These are phyloP conservation scores for Sycobia sp. DNA, from an alignment of 1,140 invertebrate genomes.

Conservation along the genomic window DNA sequence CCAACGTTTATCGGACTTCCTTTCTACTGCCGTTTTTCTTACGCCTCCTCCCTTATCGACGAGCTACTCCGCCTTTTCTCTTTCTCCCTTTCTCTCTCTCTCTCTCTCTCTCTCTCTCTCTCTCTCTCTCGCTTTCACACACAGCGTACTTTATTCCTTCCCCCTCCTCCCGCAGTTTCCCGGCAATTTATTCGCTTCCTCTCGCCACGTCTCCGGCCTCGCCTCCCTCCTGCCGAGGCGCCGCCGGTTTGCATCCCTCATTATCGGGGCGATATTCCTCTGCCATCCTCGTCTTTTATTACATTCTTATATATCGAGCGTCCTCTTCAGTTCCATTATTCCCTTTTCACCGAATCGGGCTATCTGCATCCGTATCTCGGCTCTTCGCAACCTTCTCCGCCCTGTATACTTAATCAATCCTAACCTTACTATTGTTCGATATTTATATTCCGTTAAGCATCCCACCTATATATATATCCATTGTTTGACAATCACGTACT, in stretches of 20 bases:
- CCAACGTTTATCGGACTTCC: too few species aligned
- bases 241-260: background rate
- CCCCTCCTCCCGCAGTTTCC: too few species aligned
- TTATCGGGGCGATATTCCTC: background rate
- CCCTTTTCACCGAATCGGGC: background rate
- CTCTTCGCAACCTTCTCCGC: background rate
- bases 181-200: too few species aligned
- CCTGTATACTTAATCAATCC: slow-evolving; percentile 28
- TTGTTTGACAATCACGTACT: too few species aligned
- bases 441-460: slow-evolving; percentile 14
- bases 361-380: background rate
- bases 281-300: slow-evolving; percentile 15
- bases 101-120: background rate
- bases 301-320: slow-evolving; percentile 10
- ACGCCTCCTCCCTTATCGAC: too few species aligned
- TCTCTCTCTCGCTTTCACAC: too few species aligned
- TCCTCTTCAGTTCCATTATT: background rate
- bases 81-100: slow-evolving; percentile 1
- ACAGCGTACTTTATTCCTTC: too few species aligned
- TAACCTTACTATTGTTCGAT: background rate
- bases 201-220: too few species aligned
- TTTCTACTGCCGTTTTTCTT: slow-evolving; percentile 26
- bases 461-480: too few species aligned
- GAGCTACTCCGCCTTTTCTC: too few species aligned
- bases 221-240: too few species aligned